Evolutionary conservation across 92 coral and sea anemone genomes (phyloP), one percentile per base, ranked within the genome.

Genomic region (Phymanthus crucifer): DNA sequence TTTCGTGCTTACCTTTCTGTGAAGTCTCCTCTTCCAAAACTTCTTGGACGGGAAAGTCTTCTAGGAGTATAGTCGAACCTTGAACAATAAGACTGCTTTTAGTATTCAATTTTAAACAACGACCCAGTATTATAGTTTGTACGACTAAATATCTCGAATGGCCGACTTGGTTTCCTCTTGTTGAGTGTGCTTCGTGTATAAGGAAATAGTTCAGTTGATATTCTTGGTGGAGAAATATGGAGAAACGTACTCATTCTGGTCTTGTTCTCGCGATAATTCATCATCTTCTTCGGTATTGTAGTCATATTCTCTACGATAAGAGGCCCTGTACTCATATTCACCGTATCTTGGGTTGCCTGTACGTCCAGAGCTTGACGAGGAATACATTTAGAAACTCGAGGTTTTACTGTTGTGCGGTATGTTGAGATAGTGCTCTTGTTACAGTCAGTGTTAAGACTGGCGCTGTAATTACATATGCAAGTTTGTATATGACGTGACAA

Each of bases 11-110:
- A 73, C 56, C 82, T 78, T 11, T 33, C 54, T 2, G 46, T 38
- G 1, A 79, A 32, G 40, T 81, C 85, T 21, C 45, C 79, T 72
- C 85, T 47, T 2, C 85, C 79, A 72, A 81, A 73, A 43, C 85
- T 81, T 58, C 78, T 33, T 1, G 85, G 85, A 7, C 85, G 77
- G 6, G 80, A 76, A 18, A 33, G 32, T 52, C 34, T 70, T 32
- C 70, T 45, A 0, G 69, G 80, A 12, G 67, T 40, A 32, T 31
- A 76, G 2, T 76, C 80, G 36, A 33, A 8, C 52, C 80, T 76
- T 48, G 26, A 29, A 57, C 19, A 54, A 56, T 23, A 72, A 72
- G 64, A 21, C 27, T 54, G 1, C 19, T 54, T 16, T 61, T 61
- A 8, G 32, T 24, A n/a, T 61, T 12, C 68, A 24, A 19, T 2